A percentile compares a stretch with the other conserved stretches of the same genome.
These are phyloP conservation scores for Hedychridium roseum DNA, from an alignment of 2,888 invertebrate genomes.

Conservation along the genomic window DNA sequence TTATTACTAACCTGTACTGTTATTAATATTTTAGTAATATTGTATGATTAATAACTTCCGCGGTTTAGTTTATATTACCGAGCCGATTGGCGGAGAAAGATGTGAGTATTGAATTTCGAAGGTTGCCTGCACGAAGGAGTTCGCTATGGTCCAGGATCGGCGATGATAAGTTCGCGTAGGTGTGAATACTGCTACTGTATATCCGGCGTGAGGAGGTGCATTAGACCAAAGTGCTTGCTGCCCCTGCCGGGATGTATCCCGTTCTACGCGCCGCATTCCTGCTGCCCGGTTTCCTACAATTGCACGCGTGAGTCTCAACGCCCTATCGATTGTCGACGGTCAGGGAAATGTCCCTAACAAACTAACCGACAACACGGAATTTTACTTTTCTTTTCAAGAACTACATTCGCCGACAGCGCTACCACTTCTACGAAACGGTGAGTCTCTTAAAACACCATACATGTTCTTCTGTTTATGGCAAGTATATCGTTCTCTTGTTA, in stretches of 20 bases:
- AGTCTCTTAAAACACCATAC: too few relatives aligned
- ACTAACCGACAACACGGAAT: constrained; percentile 2
- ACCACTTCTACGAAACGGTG: constrained; percentile 47
- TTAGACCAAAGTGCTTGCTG: constrained; percentile 81
- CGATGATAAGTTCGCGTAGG: constrained; percentile 79
- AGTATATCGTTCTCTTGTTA: too few relatives aligned
- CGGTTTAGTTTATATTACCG: too few relatives aligned
- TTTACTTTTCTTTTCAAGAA: constrained; percentile 29
- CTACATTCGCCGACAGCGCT: constrained; percentile 43
- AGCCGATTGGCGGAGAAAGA: too few relatives aligned
- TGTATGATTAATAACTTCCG: too few relatives aligned
- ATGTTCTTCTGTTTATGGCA: too few relatives aligned
- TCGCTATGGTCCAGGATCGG: constrained; percentile 81
- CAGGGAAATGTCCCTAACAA: constrained; percentile 8
- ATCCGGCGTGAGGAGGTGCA: constrained; percentile 68
- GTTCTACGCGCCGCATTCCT: constrained; percentile 71
- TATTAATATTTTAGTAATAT: too few relatives aligned
- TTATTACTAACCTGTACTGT: too few relatives aligned
- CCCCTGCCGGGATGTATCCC: constrained; percentile 77
- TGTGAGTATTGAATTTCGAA: constrained; percentile 64
- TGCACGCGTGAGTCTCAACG: constrained; percentile 64
- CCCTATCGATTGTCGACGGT: constrained; percentile 3
- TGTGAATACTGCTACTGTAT: constrained; percentile 91
- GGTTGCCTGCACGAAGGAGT: constrained; percentile 78
- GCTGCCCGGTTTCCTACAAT: constrained; percentile 85